A percentile compares a stretch with the other conserved stretches of the same genome.
These are phyloP conservation scores for Conus canariensis DNA, from an alignment of 2,888 invertebrate genomes.

Conservation along the genomic window DNA sequence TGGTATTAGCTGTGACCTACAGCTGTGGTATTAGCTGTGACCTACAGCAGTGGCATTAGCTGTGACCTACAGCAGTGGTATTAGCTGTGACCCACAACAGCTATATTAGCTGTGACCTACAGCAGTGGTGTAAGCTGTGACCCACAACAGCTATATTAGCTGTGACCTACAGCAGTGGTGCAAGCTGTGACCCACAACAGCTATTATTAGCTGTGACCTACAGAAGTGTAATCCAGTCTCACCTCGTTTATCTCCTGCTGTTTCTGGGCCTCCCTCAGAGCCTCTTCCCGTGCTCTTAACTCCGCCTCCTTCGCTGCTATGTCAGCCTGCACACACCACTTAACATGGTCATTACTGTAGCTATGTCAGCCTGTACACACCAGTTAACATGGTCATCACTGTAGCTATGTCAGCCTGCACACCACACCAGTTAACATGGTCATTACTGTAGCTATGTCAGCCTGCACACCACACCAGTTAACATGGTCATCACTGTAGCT, in stretches of 20 bases:
- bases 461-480: neutral
- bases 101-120: too few relatives aligned
- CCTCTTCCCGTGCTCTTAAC: constrained; percentile 48
- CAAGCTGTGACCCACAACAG: too few relatives aligned
- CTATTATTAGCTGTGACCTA: too few relatives aligned
- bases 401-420: neutral
- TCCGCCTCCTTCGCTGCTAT: constrained; percentile 47
- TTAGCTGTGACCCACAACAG: too few relatives aligned
- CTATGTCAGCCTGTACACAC: neutral
- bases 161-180: too few relatives aligned
- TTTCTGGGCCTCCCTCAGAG: constrained; percentile 39
- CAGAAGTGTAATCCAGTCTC: too few relatives aligned
- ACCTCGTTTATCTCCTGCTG: constrained; percentile 32
- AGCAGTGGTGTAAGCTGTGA: too few relatives aligned
- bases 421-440: neutral
- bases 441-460: neutral
- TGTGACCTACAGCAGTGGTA: too few relatives aligned
- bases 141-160: too few relatives aligned
- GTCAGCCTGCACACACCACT: constrained; percentile 17
- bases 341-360: neutral
- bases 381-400: neutral
- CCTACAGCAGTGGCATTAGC: too few relatives aligned
- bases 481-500: neutral
- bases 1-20: too few relatives aligned
- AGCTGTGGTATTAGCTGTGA: too few relatives aligned